A percentile compares a stretch with the other conserved stretches of the same genome.
phyloP scores from a whole-genome alignment of 2,113 vertebrate genomes.

The Sylvietta virens region DNA sequence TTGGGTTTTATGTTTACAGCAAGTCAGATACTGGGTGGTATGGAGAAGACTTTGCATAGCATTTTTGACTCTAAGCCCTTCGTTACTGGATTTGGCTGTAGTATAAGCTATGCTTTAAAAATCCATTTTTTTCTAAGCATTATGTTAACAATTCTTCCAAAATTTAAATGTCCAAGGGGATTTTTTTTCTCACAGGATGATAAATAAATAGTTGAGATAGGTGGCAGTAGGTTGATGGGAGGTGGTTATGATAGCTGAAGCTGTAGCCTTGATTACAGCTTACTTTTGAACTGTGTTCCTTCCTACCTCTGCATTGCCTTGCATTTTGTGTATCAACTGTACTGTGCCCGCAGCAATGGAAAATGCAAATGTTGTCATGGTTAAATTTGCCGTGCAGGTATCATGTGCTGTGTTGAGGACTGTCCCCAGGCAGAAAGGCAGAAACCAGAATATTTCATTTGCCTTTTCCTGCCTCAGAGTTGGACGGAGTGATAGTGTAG shows the following conservation, averaged over 20 bases:
- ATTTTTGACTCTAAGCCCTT: not conserved
- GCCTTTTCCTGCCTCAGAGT: not conserved
- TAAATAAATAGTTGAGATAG: not conserved
- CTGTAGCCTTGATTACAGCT: not conserved
- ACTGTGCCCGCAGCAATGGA: accelerated
- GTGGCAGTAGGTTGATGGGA: not conserved
- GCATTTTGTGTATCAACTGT: not conserved
- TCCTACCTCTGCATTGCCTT: not conserved
- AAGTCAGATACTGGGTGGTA: not conserved
- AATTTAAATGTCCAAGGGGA: not conserved
- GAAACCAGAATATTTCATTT: not conserved
- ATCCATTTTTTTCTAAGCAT: not conserved
- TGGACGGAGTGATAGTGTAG: not conserved
- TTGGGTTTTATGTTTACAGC: not conserved
- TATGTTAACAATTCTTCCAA: not conserved
- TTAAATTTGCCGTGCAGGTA: not conserved
- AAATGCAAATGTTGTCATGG: not conserved
- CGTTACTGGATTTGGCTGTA: not conserved
- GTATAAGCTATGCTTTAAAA: not conserved
- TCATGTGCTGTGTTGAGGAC: not conserved
- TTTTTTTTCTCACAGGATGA: not conserved
- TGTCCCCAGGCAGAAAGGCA: not conserved
- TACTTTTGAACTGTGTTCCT: not conserved
- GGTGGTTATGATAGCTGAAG: not conserved
- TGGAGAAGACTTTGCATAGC: not conserved